Evolutionary conservation across 2,113 vertebrate genomes (phyloP).

Genomic region (Mellivora capensis): DNA sequence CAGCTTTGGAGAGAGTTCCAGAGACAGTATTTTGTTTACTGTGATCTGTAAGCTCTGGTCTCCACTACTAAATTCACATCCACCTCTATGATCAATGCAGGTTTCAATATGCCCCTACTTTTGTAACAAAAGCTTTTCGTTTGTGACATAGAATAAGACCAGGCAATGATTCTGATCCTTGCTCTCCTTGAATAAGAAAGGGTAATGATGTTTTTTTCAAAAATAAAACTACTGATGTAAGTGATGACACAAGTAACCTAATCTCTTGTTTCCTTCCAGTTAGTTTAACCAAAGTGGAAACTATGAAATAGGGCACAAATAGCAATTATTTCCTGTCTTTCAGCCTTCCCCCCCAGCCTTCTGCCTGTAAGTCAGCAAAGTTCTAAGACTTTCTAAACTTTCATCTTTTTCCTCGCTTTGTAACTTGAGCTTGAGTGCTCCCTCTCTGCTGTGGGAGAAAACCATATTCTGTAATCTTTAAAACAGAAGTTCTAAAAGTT

Average conservation of each 20-base stretch:
- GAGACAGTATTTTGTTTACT: not conserved
- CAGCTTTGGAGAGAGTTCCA: not conserved
- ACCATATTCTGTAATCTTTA: conserved; percentile 2
- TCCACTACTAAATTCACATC: not conserved
- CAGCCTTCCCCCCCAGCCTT: not conserved
- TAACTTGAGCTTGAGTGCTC: conserved; percentile 49
- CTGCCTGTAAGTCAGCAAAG: conserved; percentile 31
- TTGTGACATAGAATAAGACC: not conserved
- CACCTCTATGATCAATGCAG: not conserved
- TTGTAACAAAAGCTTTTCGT: not conserved
- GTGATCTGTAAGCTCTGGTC: not conserved
- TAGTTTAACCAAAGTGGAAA: conserved; percentile 73
- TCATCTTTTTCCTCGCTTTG: conserved; percentile 14
- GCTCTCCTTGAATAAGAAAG: conserved; percentile 17
- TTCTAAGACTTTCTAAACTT: conserved; percentile 50
- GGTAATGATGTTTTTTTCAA: not conserved
- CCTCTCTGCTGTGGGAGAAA: conserved; percentile 33
- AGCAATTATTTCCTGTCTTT: conserved; percentile 60
- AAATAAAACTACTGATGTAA: conserved; percentile 53
- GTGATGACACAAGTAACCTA: conserved; percentile 61
- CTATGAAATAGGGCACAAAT: conserved; percentile 55
- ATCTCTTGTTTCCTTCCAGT: conserved; percentile 67
- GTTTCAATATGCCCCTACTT: not conserved
- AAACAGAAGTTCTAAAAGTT: not conserved
- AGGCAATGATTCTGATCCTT: not conserved